Percentiles rank a stretch among this genome's conserved stretches.
phyloP scores from a whole-genome alignment of 2,797 vertebrate genomes.

The Trachops cirrhosus region DNA sequence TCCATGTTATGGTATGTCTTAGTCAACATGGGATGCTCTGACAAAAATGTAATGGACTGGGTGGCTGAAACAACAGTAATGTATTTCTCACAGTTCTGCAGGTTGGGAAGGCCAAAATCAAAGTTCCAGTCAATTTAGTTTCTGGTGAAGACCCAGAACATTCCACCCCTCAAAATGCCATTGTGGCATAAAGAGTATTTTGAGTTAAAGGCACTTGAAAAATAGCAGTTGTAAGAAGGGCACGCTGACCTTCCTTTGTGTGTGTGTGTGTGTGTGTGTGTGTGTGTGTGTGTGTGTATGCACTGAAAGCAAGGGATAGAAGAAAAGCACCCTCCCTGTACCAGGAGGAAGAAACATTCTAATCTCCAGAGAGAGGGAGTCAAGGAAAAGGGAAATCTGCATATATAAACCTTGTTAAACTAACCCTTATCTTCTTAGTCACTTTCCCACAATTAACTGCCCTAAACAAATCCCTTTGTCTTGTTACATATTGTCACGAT shows the following conservation, averaged over 20 bases:
- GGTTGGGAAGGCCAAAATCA: not conserved
- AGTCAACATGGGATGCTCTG: not conserved
- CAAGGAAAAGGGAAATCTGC: not conserved
- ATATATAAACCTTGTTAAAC: not conserved
- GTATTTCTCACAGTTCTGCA: not conserved
- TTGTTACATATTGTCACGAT: not conserved
- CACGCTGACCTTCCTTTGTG: not conserved
- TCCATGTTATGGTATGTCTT: not conserved
- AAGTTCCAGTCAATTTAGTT: not conserved
- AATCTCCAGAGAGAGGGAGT: not conserved
- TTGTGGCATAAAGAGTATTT: not conserved
- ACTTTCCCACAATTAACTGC: not conserved
- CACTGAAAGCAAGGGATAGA: not conserved
- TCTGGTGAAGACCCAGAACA: not conserved
- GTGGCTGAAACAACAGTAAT: not conserved
- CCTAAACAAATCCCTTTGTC: not conserved
- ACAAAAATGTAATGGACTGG: not conserved
- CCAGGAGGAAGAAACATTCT: not conserved
- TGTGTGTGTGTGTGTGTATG: no score
- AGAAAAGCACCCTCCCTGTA: not conserved
- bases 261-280: no score
- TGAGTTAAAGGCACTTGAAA: not conserved
- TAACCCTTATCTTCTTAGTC: not conserved
- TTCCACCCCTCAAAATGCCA: not conserved
- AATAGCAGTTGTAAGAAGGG: not conserved